Conservation (phyloP, 2,113 vertebrate species). For the Pseudorhombus dupliciocellatus region DNA sequence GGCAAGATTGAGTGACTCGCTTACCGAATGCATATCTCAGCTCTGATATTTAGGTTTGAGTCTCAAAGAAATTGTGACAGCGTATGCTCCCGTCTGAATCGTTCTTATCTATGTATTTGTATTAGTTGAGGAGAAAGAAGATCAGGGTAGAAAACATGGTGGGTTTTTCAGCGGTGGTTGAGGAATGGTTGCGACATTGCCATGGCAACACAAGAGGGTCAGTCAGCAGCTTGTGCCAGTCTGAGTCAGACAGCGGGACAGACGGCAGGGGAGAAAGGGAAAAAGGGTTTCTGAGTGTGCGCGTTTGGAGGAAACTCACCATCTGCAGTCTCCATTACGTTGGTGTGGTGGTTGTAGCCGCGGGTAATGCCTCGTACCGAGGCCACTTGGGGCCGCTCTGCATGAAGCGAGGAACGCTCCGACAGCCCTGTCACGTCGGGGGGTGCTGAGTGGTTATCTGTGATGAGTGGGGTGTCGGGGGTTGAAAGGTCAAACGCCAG, state of each 20-base stretch:
- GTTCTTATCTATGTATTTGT: conserved; percentile 10
- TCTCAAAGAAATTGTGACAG: not conserved
- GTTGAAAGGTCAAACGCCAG: conserved; percentile 63
- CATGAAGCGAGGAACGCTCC: conserved; percentile 77
- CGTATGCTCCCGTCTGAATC: not conserved
- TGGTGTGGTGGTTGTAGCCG: conserved; percentile 81
- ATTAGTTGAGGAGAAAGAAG: conserved; percentile 7
- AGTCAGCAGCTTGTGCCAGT: conserved; percentile 53
- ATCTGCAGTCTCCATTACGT: conserved; percentile 91
- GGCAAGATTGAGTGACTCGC: too few species aligned
- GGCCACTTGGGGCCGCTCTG: conserved; percentile 85
- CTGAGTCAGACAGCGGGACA: conserved; percentile 66
- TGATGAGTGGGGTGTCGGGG: conserved; percentile 67
- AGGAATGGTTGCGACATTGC: conserved; percentile 42
- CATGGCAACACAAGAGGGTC: conserved; percentile 59
- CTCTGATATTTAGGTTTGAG: not conserved
- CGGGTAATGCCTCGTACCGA: conserved; percentile 86
- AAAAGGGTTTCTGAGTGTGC: conserved; percentile 17
- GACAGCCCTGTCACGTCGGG: conserved; percentile 93
- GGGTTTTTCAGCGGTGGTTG: conserved; percentile 1
- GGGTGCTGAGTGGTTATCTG: conserved; percentile 91
- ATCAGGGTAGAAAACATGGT: not conserved
- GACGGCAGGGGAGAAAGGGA: conserved; percentile 53
- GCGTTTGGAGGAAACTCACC: conserved; percentile 82
- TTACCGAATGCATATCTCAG: not conserved